Percentiles rank a stretch among this genome's conserved stretches.
These are phyloP conservation scores for Eupithecia subumbrata DNA, from an alignment of 2,888 invertebrate species.

Conservation along the genomic window DNA sequence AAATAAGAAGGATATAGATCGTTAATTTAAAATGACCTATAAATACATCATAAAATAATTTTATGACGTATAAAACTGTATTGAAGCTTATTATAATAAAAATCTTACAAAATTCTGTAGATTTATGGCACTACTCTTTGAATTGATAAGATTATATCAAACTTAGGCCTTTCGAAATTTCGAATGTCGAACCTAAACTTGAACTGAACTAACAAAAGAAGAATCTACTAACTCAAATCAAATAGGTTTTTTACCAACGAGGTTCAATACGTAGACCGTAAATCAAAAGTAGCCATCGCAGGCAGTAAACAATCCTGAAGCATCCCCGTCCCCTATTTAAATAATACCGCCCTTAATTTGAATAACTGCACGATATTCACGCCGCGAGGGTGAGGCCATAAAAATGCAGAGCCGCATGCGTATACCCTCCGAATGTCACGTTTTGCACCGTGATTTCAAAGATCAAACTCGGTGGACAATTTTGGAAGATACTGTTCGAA, in stretches of 20 bases:
- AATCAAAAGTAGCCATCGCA: conserved; percentile 41
- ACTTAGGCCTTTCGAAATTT: neutral
- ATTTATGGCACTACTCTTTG: neutral
- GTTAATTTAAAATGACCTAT: conserved; percentile 53
- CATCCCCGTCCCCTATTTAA: conserved; percentile 31
- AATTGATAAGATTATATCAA: neutral
- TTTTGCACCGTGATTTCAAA: conserved; percentile 30
- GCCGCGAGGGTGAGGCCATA: conserved; percentile 60
- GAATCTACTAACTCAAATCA: neutral
- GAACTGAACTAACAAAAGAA: neutral
- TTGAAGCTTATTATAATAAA: conserved; percentile 54
- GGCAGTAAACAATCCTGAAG: conserved; percentile 22
- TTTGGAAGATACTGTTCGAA: neutral
- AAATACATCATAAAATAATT: conserved; percentile 57
- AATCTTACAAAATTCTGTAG: conserved; percentile 22
- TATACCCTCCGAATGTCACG: conserved; percentile 25
- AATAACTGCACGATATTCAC: conserved; percentile 61
- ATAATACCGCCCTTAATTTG: conserved; percentile 44
- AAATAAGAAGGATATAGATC: conserved; percentile 49
- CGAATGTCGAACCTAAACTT: neutral
- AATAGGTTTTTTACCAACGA: neutral
- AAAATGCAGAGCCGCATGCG: conserved; percentile 56
- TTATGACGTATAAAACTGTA: conserved; percentile 56
- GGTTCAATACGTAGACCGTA: conserved; percentile 9
- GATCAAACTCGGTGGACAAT: conserved; percentile 3